These are phyloP conservation scores for Xestobium rufovillosum DNA, from an alignment of 2,888 invertebrate genomes.

Conservation along the genomic window DNA sequence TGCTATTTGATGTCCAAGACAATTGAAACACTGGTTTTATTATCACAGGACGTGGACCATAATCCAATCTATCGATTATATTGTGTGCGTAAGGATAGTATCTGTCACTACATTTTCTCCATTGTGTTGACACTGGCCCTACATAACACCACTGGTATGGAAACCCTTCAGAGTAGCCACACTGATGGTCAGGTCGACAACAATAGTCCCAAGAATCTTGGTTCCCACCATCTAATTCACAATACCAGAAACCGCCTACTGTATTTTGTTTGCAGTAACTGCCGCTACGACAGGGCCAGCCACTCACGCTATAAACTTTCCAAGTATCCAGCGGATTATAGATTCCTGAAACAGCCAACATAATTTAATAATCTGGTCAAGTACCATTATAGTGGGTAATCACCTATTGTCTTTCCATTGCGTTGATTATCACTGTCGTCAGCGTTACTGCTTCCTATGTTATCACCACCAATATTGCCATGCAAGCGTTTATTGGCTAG, in stretches of 20 bases:
- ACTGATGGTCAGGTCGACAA: conserved; percentile 72
- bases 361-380: too few relatives aligned
- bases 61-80: conserved; percentile 29
- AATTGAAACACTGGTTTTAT: conserved; percentile 12
- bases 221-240: conserved; percentile 67
- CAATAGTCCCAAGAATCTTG: conserved; percentile 78
- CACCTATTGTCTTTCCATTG: too few relatives aligned
- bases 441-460: background rate
- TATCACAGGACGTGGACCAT: conserved; percentile 15
- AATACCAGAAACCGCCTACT: conserved; percentile 75
- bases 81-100: conserved; percentile 59
- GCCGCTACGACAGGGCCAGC: conserved; percentile 67
- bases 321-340: conserved; percentile 44
- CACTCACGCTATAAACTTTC: conserved; percentile 73
- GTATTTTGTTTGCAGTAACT: conserved; percentile 61
- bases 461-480: conserved; percentile 13
- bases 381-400: too few relatives aligned
- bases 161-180: conserved; percentile 77
- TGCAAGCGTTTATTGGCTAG: conserved; percentile 25
- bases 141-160: conserved; percentile 84
- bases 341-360: conserved; percentile 5
- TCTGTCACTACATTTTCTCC: conserved; percentile 80
- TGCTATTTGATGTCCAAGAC: too few relatives aligned
- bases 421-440: background rate
- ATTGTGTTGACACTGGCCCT: conserved; percentile 68